Evolutionary conservation across 2,888 invertebrate species (phyloP), one percentile per base, ranked within the genome.

Genomic region (Agonopterix arenella): DNA sequence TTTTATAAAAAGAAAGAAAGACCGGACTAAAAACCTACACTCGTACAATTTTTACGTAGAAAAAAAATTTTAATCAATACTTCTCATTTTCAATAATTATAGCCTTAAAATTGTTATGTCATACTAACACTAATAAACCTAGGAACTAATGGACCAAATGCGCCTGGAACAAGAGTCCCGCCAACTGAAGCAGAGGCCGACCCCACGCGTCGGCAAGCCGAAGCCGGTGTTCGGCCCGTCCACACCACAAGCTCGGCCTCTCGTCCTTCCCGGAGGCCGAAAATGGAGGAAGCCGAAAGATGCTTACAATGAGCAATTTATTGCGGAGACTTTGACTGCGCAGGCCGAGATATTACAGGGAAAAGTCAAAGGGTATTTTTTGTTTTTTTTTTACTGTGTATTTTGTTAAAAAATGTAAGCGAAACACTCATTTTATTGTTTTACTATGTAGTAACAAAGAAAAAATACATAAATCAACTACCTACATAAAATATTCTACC

Each of bases 311-410:
- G 97, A 98, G 61, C 94, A 96, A 67, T 94, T 95, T 84, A 96
- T 98, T 52, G 94, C 95, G 11, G 95, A 97, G 70, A 94, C 96
- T 1, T 89, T 98, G 57, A 93, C 94, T 52, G 93, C 94, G 5
- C 97, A 97, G 76, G 93, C 96, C 1, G 96, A 97, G 86, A 92
- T 97, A 43, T 93, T 98, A 54, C 92, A 93, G 50, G 96, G 96
- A 58, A 94, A 94, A 62, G 93, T 95, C 52, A 91, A 96, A 73
- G 97, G 97, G 97, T 97, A 93, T 50, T 45, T 48, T 46, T 48
- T 46, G 40, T 38, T 38, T 40, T 49, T 45, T 11, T 50, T 42
- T 47, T 48, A 8, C n/a, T 38, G 11, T 37, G 37, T 41, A 11
- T 5, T 11, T 52, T 45, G n/a, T 10, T 40, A 9, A 40, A 40